Evolutionary conservation across 2,888 invertebrate species (phyloP).

Genomic region (Parelbella ahira): DNA sequence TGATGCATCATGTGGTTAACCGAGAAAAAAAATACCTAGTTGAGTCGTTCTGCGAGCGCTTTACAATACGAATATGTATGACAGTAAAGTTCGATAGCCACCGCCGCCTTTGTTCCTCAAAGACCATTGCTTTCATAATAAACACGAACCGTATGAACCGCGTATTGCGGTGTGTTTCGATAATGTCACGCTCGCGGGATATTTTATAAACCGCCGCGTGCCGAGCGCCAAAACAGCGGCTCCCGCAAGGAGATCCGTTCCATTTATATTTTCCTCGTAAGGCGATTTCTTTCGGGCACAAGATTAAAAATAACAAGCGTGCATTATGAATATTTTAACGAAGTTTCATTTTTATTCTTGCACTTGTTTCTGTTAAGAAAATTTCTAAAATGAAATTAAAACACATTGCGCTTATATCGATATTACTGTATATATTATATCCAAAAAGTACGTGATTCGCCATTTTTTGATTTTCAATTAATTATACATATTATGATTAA

Average conservation of each 20-base stretch:
- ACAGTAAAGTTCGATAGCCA: background rate
- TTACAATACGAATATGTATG: constrained; percentile 1
- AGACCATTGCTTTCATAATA: background rate
- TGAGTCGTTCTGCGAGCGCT: background rate
- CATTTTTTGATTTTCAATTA: no score
- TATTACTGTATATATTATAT: no score
- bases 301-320: constrained; percentile 17
- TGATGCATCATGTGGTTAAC: constrained; percentile 8
- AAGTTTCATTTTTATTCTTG: no score
- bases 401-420: no score
- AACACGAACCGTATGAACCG: no score
- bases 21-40: constrained; percentile 2
- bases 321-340: no score
- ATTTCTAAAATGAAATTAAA: no score
- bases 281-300: constrained; percentile 24
- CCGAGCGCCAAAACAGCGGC: constrained; percentile 13
- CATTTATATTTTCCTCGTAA: constrained; percentile 18
- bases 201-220: constrained; percentile 20
- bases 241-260: constrained; percentile 27
- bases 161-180: constrained; percentile 3
- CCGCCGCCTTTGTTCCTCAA: constrained; percentile 4
- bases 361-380: no score
- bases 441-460: no score
- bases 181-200: background rate
- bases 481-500: no score